Percentiles rank a stretch among this genome's conserved stretches.
These are phyloP conservation scores for Stenichneumon culpator DNA, from an alignment of 2,888 invertebrate genomes.

Conservation along the genomic window DNA sequence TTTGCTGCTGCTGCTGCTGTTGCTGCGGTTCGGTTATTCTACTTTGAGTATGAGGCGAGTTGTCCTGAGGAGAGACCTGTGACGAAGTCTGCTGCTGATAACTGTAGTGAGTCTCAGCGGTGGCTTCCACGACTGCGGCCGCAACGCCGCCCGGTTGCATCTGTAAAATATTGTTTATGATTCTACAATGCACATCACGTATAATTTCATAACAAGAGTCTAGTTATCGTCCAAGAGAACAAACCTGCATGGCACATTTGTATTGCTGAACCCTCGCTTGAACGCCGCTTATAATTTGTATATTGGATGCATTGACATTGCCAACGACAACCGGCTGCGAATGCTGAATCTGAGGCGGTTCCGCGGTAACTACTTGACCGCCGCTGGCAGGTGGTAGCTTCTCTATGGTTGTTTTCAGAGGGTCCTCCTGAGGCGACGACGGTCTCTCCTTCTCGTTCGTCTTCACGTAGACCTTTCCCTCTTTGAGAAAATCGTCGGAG, in stretches of 20 bases:
- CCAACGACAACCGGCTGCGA: slow-evolving; percentile 83
- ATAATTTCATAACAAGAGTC: neutral
- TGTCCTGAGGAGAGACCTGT: slow-evolving; percentile 79
- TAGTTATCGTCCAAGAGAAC: slow-evolving; percentile 37
- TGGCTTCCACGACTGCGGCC: slow-evolving; percentile 84
- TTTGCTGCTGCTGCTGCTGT: slow-evolving; percentile 73
- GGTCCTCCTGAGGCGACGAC: slow-evolving; percentile 76
- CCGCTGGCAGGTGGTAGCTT: slow-evolving; percentile 71
- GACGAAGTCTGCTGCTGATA: slow-evolving; percentile 83
- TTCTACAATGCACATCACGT: neutral
- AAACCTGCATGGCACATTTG: slow-evolving; percentile 85
- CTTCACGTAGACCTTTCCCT: slow-evolving; percentile 87
- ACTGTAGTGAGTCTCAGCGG: slow-evolving; percentile 84
- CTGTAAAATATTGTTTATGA: slow-evolving; percentile 68
- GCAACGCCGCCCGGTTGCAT: slow-evolving; percentile 83
- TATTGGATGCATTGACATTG: slow-evolving; percentile 83
- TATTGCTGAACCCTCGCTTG: slow-evolving; percentile 85
- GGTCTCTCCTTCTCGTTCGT: slow-evolving; percentile 80
- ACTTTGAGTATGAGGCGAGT: slow-evolving; percentile 80
- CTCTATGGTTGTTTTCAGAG: slow-evolving; percentile 75
- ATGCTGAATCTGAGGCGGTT: slow-evolving; percentile 74
- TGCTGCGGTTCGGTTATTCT: slow-evolving; percentile 78
- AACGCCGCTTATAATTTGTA: slow-evolving; percentile 85
- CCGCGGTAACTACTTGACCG: slow-evolving; percentile 72
- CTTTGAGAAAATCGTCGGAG: slow-evolving; percentile 88